Conservation (phyloP, 2,888 invertebrate genomes). For the Lacanobia wlatinum region DNA sequence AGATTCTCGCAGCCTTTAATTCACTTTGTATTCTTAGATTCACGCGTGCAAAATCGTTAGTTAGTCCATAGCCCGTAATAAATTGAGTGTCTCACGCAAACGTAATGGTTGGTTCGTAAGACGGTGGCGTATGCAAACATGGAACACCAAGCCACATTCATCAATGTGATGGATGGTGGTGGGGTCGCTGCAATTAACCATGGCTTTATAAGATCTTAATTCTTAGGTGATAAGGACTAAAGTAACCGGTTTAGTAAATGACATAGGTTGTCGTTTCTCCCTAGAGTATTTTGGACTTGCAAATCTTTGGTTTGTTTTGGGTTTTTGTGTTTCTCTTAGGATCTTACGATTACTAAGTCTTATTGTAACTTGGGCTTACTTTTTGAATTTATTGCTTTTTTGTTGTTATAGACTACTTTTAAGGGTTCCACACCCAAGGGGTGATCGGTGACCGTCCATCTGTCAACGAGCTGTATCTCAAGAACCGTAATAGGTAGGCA, state of each 20-base stretch:
- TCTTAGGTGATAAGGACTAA: neutral
- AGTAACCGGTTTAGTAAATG: neutral
- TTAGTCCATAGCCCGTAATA: constrained; percentile 7
- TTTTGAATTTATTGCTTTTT: neutral
- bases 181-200: constrained; percentile 16
- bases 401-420: no score
- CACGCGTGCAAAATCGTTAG: neutral
- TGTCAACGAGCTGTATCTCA: no score
- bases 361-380: neutral
- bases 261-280: neutral
- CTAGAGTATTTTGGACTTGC: neutral
- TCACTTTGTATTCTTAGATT: neutral
- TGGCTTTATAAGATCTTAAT: constrained; percentile 21
- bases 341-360: neutral
- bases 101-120: constrained; percentile 21
- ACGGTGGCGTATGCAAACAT: neutral
- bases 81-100: constrained; percentile 21
- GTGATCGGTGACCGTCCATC: no score
- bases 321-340: neutral
- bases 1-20: neutral
- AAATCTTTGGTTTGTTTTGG: neutral
- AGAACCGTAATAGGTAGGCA: no score
- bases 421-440: no score
- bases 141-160: constrained; percentile 14
- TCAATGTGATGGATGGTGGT: constrained; percentile 36